Percentiles rank a stretch among this genome's conserved stretches.
Evolutionary conservation across 2,797 vertebrate species (phyloP).

Genomic region (Apogon talboti): DNA sequence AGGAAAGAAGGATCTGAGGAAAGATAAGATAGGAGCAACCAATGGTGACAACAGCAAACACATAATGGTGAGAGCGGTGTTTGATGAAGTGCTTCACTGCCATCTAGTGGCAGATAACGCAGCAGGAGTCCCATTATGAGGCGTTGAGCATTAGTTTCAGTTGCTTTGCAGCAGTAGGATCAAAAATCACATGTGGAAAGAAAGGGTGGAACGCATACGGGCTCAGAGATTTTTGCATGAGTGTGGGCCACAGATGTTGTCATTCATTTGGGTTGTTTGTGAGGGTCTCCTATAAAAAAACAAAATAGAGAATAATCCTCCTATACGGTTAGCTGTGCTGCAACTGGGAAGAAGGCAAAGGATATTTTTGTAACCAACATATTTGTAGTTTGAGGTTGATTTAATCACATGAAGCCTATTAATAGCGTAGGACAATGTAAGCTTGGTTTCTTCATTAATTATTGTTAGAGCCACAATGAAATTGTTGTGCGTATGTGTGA

Average conservation of each 20-base stretch:
- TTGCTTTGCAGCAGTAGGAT: slow-evolving; percentile 39
- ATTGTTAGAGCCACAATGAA: too few relatives aligned
- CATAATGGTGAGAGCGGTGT: slow-evolving; percentile 17
- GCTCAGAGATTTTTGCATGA: slow-evolving; percentile 26
- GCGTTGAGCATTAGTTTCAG: slow-evolving; percentile 37
- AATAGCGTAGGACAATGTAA: too few relatives aligned
- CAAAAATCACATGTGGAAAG: slow-evolving; percentile 40
- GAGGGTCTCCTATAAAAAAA: too few relatives aligned
- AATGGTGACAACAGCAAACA: slow-evolving; percentile 73
- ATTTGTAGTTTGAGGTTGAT: too few relatives aligned
- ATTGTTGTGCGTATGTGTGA: too few relatives aligned
- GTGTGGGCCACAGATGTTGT: slow-evolving; percentile 20
- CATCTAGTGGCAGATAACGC: slow-evolving; percentile 71
- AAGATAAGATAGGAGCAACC: slow-evolving; percentile 79
- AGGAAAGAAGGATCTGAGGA: slow-evolving; percentile 75
- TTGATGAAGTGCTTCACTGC: slow-evolving; percentile 77
- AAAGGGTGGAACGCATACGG: slow-evolving; percentile 31
- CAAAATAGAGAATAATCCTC: too few relatives aligned
- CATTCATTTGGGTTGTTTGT: background rate
- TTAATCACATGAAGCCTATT: too few relatives aligned
- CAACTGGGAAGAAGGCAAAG: too few relatives aligned
- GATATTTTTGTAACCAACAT: too few relatives aligned
- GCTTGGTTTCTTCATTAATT: too few relatives aligned
- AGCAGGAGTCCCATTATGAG: slow-evolving; percentile 2
- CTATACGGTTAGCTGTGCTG: too few relatives aligned